These are phyloP conservation scores for Apistogramma diplotaenia DNA, from an alignment of 2,113 vertebrate species.

Conservation along the genomic window DNA sequence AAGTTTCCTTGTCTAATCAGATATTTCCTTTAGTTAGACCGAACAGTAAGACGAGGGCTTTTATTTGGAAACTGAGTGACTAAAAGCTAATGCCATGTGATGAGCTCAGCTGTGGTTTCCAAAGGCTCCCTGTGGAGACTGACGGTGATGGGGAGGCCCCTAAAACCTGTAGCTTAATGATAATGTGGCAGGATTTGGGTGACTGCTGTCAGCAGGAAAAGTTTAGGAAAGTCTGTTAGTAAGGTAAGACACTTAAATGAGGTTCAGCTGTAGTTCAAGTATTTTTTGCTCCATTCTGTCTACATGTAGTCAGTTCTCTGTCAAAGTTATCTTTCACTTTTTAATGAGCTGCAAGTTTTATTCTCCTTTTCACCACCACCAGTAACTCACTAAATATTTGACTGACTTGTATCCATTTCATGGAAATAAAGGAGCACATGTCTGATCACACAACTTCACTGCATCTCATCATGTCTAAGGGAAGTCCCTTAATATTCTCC, in stretches of 20 bases:
- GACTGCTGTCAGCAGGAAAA: conserved; percentile 53
- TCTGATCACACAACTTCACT: conserved; percentile 11
- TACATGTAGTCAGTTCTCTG: not conserved
- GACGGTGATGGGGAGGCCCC: conserved; percentile 19
- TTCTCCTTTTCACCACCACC: conserved; percentile 10
- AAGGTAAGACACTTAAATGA: conserved; percentile 11
- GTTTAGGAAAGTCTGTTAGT: conserved; percentile 37
- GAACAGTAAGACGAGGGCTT: not conserved
- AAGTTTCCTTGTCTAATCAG: conserved; percentile 8
- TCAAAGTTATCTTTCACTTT: not conserved
- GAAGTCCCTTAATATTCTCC: not conserved
- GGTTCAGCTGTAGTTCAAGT: not conserved
- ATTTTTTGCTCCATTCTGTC: not conserved
- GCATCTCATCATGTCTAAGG: not conserved
- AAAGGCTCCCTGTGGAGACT: not conserved
- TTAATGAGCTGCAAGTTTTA: conserved; percentile 19
- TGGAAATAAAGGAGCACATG: conserved; percentile 16
- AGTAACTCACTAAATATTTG: conserved; percentile 5
- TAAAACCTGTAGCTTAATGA: conserved; percentile 1
- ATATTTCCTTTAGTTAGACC: not conserved
- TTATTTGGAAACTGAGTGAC: not conserved
- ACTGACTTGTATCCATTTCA: conserved; percentile 13
- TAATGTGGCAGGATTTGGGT: conserved; percentile 18
- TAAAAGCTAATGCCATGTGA: conserved; percentile 5
- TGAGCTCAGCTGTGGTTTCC: not conserved